Percentiles rank a stretch among this genome's conserved stretches.
These are phyloP conservation scores for Elaphurus davidianus DNA, from an alignment of 2,113 vertebrate genomes.

Conservation along the genomic window DNA sequence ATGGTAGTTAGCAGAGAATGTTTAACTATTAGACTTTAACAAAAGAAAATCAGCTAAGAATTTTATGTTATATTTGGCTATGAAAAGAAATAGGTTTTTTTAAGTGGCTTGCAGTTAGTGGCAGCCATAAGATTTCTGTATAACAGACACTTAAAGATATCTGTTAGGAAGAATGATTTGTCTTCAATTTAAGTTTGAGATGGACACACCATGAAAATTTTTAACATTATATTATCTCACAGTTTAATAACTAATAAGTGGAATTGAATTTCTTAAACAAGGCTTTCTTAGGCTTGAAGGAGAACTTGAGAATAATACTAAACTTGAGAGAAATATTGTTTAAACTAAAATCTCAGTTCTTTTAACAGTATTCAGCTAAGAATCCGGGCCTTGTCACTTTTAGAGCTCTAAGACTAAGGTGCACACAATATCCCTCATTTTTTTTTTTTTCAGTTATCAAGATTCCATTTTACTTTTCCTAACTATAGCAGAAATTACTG, in stretches of 20 bases:
- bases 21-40: neutral
- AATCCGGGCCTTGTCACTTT: neutral
- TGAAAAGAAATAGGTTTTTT: neutral
- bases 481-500: neutral
- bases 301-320: neutral
- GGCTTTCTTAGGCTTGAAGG: neutral
- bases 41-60: neutral
- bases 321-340: neutral
- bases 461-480: neutral
- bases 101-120: neutral
- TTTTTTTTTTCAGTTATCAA: neutral
- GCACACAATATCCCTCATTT: neutral
- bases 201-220: neutral
- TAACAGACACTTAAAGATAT: neutral
- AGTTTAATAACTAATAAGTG: neutral
- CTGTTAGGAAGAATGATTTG: neutral
- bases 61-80: neutral
- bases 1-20: neutral
- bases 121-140: neutral
- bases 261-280: neutral
- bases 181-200: constrained; percentile 14
- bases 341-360: neutral
- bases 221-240: neutral
- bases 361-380: neutral
- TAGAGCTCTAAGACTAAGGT: neutral